phyloP scores from a whole-genome alignment of 2,797 vertebrate species.

The Poliocrania exsul region DNA sequence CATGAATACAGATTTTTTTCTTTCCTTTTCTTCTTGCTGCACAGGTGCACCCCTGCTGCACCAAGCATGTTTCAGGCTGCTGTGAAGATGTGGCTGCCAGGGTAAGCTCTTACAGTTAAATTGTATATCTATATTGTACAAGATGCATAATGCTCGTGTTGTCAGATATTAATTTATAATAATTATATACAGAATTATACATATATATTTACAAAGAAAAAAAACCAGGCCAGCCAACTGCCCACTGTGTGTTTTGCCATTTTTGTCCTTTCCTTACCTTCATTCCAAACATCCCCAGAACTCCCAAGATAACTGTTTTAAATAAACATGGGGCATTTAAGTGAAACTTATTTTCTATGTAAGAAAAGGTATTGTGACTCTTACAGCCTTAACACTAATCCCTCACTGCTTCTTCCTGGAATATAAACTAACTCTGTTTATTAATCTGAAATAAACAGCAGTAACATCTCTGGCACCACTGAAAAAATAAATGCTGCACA shows the following conservation, averaged over 20 bases:
- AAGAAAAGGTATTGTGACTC: background rate
- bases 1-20: slow-evolving; percentile 48
- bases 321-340: background rate
- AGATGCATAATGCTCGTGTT: background rate
- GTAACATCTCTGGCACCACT: background rate
- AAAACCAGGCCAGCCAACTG: background rate
- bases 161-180: background rate
- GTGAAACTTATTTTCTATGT: background rate
- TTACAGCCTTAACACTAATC: background rate
- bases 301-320: background rate
- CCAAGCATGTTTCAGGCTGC: slow-evolving; percentile 21
- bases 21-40: background rate
- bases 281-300: background rate
- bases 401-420: background rate
- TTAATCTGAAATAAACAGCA: background rate
- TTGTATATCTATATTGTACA: background rate
- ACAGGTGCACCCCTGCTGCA: slow-evolving; percentile 46
- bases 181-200: background rate
- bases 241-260: background rate
- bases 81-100: slow-evolving; percentile 25
- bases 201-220: background rate
- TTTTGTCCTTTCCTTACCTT: background rate
- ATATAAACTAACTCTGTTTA: background rate
- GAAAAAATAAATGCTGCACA: background rate
- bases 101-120: background rate